phyloP scores from a whole-genome alignment of 2,113 vertebrate species.

The Octodon degus region DNA sequence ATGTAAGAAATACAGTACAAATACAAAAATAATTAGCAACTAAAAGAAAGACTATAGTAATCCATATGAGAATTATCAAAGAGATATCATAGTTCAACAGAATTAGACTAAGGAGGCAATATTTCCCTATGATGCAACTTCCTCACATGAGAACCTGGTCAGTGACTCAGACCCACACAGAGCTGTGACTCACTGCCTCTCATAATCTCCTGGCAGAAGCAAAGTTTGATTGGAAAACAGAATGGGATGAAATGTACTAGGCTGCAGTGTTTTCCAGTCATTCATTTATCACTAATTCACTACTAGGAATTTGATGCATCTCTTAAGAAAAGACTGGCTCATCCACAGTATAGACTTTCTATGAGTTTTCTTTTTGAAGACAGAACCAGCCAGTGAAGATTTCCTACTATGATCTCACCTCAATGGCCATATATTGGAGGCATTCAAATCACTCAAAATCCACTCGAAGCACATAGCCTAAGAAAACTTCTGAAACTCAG shows the following conservation, averaged over 20 bases:
- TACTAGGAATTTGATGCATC: neutral
- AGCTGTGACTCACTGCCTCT: neutral
- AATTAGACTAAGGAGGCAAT: neutral
- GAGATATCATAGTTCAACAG: neutral
- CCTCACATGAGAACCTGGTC: neutral
- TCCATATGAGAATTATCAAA: neutral
- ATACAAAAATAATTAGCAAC: neutral
- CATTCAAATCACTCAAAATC: neutral
- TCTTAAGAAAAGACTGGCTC: neutral
- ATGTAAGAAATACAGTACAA: neutral
- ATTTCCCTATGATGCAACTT: neutral
- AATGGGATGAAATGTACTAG: neutral
- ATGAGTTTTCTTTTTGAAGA: neutral
- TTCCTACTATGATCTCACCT: neutral
- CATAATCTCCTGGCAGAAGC: neutral
- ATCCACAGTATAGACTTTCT: neutral
- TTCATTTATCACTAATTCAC: neutral
- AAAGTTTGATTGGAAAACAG: neutral
- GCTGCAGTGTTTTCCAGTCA: neutral
- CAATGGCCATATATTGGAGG: neutral
- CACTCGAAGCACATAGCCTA: neutral
- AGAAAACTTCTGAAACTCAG: neutral
- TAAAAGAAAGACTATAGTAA: neutral
- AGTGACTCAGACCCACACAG: neutral
- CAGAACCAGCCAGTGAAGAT: neutral